Conservation (phyloP, 2,797 vertebrate species). For the Alectoris magna region DNA sequence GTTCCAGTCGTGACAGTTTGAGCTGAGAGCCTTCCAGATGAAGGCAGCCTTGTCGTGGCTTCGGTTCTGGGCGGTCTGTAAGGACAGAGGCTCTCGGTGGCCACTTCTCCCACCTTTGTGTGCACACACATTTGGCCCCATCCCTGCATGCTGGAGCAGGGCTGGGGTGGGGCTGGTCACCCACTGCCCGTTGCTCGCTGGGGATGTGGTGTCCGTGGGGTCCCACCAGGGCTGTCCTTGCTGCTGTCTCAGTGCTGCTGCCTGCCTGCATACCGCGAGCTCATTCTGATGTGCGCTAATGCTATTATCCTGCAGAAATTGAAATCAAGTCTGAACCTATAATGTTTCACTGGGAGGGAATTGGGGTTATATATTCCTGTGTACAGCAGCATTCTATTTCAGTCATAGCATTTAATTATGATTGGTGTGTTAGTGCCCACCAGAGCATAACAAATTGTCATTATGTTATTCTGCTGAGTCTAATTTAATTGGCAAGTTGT, state of each 20-base stretch:
- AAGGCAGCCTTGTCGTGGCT: too few relatives aligned
- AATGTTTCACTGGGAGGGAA: constrained; percentile 87
- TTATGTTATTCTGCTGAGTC: constrained; percentile 95
- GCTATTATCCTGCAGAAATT: constrained; percentile 86
- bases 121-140: accelerated
- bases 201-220: neutral
- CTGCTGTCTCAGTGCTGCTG: constrained; percentile 37
- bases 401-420: constrained; percentile 94
- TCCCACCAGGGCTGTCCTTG: constrained; percentile 18
- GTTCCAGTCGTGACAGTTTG: neutral
- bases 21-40: neutral
- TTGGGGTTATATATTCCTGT: constrained; percentile 89
- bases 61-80: too few relatives aligned
- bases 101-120: neutral
- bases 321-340: constrained; percentile 87
- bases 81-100: neutral
- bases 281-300: constrained; percentile 81
- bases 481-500: constrained; percentile 98
- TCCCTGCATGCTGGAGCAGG: accelerated
- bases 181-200: too few relatives aligned
- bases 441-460: constrained; percentile 95
- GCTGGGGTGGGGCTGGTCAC: too few relatives aligned
- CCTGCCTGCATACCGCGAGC: constrained; percentile 67
- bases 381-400: constrained; percentile 86
- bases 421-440: constrained; percentile 95